These are phyloP conservation scores for Etheostoma spectabile DNA, from an alignment of 2,113 vertebrate genomes.

Conservation along the genomic window DNA sequence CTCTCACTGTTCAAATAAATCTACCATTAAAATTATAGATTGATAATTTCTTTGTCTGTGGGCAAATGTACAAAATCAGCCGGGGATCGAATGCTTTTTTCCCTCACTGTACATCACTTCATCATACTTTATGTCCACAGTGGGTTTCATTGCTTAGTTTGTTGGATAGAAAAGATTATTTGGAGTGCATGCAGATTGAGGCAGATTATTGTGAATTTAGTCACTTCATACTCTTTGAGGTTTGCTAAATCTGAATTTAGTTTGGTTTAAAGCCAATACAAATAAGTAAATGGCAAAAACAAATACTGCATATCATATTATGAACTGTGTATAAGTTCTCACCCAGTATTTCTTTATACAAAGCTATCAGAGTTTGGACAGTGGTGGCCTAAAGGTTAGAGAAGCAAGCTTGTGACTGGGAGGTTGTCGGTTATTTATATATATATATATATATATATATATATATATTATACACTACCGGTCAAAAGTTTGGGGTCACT, in stretches of 20 bases:
- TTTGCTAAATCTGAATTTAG: neutral
- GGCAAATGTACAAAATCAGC: too few species aligned
- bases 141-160: neutral
- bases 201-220: neutral
- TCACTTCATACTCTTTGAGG: neutral
- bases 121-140: neutral
- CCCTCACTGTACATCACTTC: neutral
- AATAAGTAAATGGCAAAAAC: neutral
- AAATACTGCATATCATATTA: neutral
- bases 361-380: neutral
- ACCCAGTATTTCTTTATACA: neutral
- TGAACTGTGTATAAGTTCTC: neutral
- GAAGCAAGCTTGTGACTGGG: too few species aligned
- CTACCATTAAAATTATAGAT: too few species aligned
- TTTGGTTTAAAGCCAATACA: too few species aligned
- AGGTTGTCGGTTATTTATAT: too few species aligned
- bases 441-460: too few species aligned
- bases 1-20: too few species aligned
- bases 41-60: too few species aligned
- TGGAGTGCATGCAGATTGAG: neutral
- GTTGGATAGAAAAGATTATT: neutral
- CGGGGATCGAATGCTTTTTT: too few species aligned
- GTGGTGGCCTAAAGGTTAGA: too few species aligned
- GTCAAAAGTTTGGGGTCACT: too few species aligned
- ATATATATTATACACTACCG: too few species aligned